A percentile compares a stretch with the other conserved stretches of the same genome.
Evolutionary conservation across 2,797 vertebrate genomes (phyloP).

Genomic region (Pangasius krempfi): DNA sequence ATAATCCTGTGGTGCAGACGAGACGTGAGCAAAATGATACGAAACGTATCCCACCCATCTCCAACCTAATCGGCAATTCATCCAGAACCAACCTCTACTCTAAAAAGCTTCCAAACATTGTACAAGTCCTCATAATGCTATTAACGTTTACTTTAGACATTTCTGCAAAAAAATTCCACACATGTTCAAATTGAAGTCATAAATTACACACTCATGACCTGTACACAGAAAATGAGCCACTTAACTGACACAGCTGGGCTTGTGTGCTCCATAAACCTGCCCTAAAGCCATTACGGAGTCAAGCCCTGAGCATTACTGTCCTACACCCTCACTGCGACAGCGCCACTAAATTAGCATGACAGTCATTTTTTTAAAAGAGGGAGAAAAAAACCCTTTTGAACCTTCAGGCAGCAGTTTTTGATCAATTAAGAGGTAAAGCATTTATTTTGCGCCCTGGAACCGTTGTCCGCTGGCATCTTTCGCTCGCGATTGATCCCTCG

Average conservation of each 20-base stretch:
- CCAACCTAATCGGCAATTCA: background rate
- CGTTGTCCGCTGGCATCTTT: conserved; percentile 50
- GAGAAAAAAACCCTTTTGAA: conserved; percentile 58
- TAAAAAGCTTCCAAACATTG: conserved; percentile 48
- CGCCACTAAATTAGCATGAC: conserved; percentile 62
- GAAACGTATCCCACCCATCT: background rate
- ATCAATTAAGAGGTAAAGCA: conserved; percentile 62
- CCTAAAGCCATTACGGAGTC: conserved; percentile 63
- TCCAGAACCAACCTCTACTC: background rate
- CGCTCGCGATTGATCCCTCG: conserved; percentile 58
- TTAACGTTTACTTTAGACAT: conserved; percentile 14
- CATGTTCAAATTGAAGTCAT: conserved; percentile 59
- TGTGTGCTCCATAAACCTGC: conserved; percentile 60
- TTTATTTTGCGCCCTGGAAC: conserved; percentile 58
- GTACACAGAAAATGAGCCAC: conserved; percentile 62
- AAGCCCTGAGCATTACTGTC: conserved; percentile 45
- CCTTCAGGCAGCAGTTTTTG: conserved; percentile 60
- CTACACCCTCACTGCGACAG: conserved; percentile 56
- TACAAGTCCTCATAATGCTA: conserved; percentile 4
- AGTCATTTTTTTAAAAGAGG: conserved; percentile 55
- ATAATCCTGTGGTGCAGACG: conserved; percentile 91
- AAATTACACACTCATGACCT: conserved; percentile 63
- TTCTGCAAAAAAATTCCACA: conserved; percentile 30
- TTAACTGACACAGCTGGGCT: conserved; percentile 59
- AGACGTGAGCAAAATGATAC: background rate